Evolutionary conservation across 2,797 vertebrate genomes (phyloP).

Genomic region (Loriculus beryllinus): DNA sequence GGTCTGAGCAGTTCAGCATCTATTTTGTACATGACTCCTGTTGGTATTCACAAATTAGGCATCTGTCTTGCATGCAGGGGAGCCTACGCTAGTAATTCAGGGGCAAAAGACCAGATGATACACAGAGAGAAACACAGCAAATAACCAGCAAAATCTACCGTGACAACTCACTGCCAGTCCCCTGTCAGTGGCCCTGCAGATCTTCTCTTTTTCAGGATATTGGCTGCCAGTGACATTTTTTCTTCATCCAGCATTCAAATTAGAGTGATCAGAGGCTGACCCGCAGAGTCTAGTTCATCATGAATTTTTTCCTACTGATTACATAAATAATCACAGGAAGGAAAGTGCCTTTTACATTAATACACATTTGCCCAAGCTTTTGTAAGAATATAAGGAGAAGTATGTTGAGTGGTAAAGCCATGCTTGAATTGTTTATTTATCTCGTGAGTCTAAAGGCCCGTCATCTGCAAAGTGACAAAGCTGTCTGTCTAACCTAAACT

Average conservation of each 20-base stretch:
- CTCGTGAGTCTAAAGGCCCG: constrained; percentile 1
- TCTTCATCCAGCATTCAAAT: constrained; percentile 55
- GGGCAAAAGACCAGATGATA: constrained; percentile 23
- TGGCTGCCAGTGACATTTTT: constrained; percentile 25
- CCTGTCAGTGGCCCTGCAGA: not conserved
- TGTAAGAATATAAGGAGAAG: constrained; percentile 3
- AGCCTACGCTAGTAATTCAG: constrained; percentile 21
- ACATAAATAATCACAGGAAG: constrained; percentile 56
- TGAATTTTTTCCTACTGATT: constrained; percentile 47
- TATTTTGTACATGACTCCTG: constrained; percentile 7
- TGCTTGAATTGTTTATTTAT: constrained; percentile 37
- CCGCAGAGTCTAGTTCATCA: not conserved
- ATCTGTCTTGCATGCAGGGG: constrained; percentile 14
- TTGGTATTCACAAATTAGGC: constrained; percentile 32
- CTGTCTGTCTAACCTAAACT: constrained; percentile 16
- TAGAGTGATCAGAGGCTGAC: constrained; percentile 54
- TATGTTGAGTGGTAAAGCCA: not conserved
- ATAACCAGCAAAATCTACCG: not conserved
- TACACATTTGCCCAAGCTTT: constrained; percentile 27
- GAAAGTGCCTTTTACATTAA: constrained; percentile 26
- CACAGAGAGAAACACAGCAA: constrained; percentile 2
- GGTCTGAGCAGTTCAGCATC: not conserved
- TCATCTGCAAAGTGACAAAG: constrained; percentile 31
- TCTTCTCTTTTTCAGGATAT: not conserved
- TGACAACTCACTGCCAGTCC: constrained; percentile 14